Evolutionary conservation across 1,140 invertebrate genomes (phyloP), one percentile per base, ranked within the genome.

Genomic region (Mizuhopecten yessoensis): DNA sequence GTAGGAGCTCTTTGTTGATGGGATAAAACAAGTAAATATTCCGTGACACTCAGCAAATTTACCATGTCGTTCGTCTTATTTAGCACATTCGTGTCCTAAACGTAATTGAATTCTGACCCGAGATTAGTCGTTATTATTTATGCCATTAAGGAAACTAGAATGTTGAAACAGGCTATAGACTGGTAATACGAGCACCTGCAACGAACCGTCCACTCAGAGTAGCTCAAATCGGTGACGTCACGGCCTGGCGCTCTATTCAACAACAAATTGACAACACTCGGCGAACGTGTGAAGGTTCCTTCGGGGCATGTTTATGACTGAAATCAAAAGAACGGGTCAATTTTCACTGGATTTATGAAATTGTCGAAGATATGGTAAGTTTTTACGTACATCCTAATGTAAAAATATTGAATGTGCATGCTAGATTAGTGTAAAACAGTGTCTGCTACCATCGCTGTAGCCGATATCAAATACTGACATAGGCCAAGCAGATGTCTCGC

Each of bases 241-340:
- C 57, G 23, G 57, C 5, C 57, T 75, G 57, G 57, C 57, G 57
- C 57, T 75, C 57, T 75, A 75, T 75, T 75, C 57, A 75, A 75
- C 57, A 75, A 75, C 57, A 75, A 75, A 75, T 75, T 75, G 57
- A 75, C 57, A 75, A 75, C 57, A 75, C 57, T 75, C 57, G 57
- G n/a, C n/a, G 57, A 75, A 75, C 57, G 57, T 75, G 57, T 75
- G 57, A 75, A 75, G 57, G 57, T 75, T 29, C 57, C 57, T 75
- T 75, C 57, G 23, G 57, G 57, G 57, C 57, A 75, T 75, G 57
- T 75, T 75, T 75, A 75, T 29, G 57, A 75, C 57, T 75, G 57
- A 75, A 75, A 75, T 29, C 57, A 75, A 75, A 75, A 75, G 57
- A 75, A 75, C 23, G 57, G 23, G 1, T 5, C 20, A 75, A 75